Conservation (phyloP, 2,113 vertebrate species). For the Callorhinus ursinus region DNA sequence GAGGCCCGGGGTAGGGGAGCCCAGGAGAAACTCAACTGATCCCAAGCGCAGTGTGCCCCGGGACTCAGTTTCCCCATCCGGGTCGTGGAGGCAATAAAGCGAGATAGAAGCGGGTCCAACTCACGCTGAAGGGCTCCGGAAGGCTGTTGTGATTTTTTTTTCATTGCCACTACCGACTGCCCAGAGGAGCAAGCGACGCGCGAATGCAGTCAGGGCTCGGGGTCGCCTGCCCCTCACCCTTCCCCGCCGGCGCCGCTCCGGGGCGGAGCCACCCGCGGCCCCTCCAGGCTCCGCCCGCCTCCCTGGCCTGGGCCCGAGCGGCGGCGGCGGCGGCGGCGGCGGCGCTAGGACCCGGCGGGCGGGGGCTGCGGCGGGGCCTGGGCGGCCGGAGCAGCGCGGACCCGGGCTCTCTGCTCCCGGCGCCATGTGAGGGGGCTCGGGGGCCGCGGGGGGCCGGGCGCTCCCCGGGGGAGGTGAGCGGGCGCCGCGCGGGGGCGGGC, state of each 20-base stretch:
- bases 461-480: slow-evolving; percentile 79
- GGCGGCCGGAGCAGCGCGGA: slow-evolving; percentile 54
- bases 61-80: slow-evolving; percentile 41
- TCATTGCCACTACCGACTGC: not conserved
- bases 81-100: not conserved
- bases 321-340: not conserved
- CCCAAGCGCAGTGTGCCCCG: not conserved
- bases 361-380: slow-evolving; percentile 71
- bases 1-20: not conserved
- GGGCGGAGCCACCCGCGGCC: slow-evolving; percentile 52
- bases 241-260: fast-evolving
- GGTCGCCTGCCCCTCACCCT: not conserved
- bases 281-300: slow-evolving; percentile 50
- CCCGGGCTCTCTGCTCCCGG: slow-evolving; percentile 66
- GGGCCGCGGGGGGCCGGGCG: slow-evolving; percentile 72
- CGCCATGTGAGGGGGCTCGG: slow-evolving; percentile 77
- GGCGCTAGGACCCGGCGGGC: slow-evolving; percentile 76
- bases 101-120: not conserved
- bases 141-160: not conserved
- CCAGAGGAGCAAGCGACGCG: fast-evolving
- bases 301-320: fast-evolving
- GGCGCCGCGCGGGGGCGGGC: not conserved
- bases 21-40: not conserved
- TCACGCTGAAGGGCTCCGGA: not conserved
- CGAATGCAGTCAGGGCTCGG: fast-evolving